Evolutionary conservation across 2,888 invertebrate genomes (phyloP), one percentile per base, ranked within the genome.

Genomic region (Argyresthia goedartella): DNA sequence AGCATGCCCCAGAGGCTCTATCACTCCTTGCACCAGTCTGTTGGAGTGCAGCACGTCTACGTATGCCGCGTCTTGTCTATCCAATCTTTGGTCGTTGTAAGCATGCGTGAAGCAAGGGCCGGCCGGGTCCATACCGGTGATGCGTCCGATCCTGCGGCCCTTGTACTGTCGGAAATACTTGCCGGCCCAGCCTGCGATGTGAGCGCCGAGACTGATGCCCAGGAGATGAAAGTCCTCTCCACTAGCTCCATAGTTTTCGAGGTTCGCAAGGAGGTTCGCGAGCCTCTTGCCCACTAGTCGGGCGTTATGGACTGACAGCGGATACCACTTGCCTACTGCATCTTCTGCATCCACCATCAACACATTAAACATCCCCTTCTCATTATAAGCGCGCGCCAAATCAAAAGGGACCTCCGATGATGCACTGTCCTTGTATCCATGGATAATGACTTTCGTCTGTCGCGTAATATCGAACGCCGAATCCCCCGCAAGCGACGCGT

Each of bases 1-100:
- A 1, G 89, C 91, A 71, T 93, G 92, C 0, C 93, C 93, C 56
- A 92, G 75, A 8, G 90, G 79, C 59, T 87, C 87, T 2, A 82
- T 73, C 8, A 84, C 74, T 46, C 87, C 87, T 70, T 87, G 87
- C 16, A 87, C 60, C 55, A 87, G 66, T 61, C 76, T 67, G 60
- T 87, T 87, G 7, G 86, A 80, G 60, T 87, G 87, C 49, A 87
- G 59, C 9, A 87, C 75, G 57, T 87, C 72, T 67, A 88, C 62
- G 84, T 81, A 87, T 10, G 56, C 57, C 8, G 87, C 87, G 53
- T 87, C 87, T 35, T 69, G 65, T 67, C 72, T 75, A 56, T 86
- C 84, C 43, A 87, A 60, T 55, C 86, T 73, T 57, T 82, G 84
- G 50, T 76, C 78, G 53, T 76, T 74, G 56, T 73, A 73, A 1